Conservation (phyloP, 2,888 invertebrate genomes). For the Eutolmus rufibarbis region DNA sequence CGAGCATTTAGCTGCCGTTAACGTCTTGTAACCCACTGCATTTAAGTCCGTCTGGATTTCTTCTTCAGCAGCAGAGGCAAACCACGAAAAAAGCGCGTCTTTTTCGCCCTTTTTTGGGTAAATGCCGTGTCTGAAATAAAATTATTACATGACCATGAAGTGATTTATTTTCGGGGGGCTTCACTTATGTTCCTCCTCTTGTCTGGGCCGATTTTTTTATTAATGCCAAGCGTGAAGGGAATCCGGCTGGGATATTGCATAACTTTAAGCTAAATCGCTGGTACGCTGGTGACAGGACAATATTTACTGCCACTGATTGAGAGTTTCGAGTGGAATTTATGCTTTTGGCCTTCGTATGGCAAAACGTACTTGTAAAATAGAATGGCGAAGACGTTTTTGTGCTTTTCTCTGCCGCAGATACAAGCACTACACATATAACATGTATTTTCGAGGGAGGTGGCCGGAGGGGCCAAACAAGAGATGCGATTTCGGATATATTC, state of each 20-base stretch:
- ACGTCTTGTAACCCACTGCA: background rate
- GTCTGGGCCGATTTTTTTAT: conserved; percentile 6
- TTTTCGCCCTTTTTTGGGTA: background rate
- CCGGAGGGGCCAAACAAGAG: background rate
- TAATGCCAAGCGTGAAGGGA: conserved; percentile 28
- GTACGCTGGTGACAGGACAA: conserved; percentile 32
- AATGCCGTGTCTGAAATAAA: conserved; percentile 26
- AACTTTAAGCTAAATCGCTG: conserved; percentile 32
- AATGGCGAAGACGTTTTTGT: conserved; percentile 15
- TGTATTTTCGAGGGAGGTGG: background rate
- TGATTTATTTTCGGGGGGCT: conserved; percentile 25
- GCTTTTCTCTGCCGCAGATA: background rate
- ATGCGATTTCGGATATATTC: background rate
- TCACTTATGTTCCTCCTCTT: conserved; percentile 3
- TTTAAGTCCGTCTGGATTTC: conserved; percentile 4
- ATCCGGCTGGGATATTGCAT: conserved; percentile 29
- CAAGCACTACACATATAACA: background rate
- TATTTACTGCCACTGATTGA: conserved; percentile 42
- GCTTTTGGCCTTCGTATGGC: background rate
- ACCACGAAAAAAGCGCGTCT: background rate
- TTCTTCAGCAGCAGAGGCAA: background rate
- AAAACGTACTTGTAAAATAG: conserved; percentile 1
- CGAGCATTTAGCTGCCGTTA: background rate
- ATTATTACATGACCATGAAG: conserved; percentile 38
- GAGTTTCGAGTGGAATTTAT: conserved; percentile 36